A percentile compares a stretch with the other conserved stretches of the same genome.
Conservation (phyloP, 2,888 invertebrate species). For the Zele albiditarsus region DNA sequence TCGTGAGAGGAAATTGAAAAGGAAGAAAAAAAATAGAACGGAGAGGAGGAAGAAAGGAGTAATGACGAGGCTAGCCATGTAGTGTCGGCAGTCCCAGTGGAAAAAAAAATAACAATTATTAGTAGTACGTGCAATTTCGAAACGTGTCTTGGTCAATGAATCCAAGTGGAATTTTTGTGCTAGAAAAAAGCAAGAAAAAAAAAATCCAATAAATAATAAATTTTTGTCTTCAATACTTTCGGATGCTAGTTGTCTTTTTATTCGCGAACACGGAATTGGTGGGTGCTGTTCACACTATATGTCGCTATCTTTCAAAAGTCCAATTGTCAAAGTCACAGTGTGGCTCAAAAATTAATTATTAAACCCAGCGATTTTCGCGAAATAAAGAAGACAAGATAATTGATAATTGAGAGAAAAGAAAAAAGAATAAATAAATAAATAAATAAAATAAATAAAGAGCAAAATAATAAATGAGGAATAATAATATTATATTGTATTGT, state of each 20-base stretch:
- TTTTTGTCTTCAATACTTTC: constrained; percentile 36
- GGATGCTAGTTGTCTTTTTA: constrained; percentile 26
- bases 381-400: constrained; percentile 29
- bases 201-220: not conserved
- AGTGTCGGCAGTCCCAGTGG: constrained; percentile 58
- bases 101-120: not conserved
- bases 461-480: constrained; percentile 50
- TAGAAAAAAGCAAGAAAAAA: constrained; percentile 12
- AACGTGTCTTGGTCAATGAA: constrained; percentile 31
- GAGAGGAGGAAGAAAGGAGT: constrained; percentile 41
- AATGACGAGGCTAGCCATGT: constrained; percentile 56
- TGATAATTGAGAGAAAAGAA: constrained; percentile 50
- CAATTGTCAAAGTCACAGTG: constrained; percentile 34
- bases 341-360: constrained; percentile 30
- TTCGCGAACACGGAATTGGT: constrained; percentile 51
- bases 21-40: not conserved
- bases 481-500: constrained; percentile 70
- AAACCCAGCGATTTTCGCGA: constrained; percentile 40
- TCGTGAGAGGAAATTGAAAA: not conserved
- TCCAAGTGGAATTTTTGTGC: constrained; percentile 30
- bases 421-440: constrained; percentile 27
- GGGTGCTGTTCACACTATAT: constrained; percentile 58
- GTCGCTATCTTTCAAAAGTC: constrained; percentile 52
- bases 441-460: constrained; percentile 41
- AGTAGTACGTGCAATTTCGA: constrained; percentile 29